phyloP scores from a whole-genome alignment of 2,113 vertebrate genomes.

The Silurus glanis region DNA sequence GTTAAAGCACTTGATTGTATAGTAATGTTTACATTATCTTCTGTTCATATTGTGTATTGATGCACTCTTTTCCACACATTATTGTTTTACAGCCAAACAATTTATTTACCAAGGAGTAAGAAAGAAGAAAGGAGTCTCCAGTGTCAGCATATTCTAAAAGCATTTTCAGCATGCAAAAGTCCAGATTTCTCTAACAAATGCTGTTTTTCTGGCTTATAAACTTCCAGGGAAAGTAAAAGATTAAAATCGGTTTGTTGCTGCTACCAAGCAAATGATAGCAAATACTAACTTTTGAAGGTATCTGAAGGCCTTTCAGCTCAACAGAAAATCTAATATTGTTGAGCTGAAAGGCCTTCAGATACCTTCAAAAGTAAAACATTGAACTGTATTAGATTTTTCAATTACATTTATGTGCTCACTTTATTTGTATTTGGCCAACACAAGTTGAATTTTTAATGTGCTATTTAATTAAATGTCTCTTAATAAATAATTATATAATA shows the following conservation, averaged over 20 bases:
- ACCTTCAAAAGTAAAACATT: neutral
- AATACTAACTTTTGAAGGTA: neutral
- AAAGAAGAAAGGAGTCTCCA: neutral
- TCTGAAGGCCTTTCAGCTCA: neutral
- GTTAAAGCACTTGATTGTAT: no score
- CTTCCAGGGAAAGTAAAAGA: neutral
- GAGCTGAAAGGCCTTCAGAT: neutral
- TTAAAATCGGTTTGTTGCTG: neutral
- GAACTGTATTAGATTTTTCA: neutral
- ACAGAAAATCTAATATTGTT: no score
- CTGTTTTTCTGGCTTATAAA: neutral
- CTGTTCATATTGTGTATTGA: neutral
- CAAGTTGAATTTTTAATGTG: neutral
- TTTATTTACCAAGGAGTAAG: neutral
- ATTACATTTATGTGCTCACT: neutral
- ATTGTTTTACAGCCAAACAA: neutral
- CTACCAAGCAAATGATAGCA: neutral
- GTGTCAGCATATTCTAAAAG: neutral
- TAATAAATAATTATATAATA: no score
- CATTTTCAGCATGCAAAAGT: neutral
- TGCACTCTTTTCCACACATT: neutral
- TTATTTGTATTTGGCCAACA: neutral
- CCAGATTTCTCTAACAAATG: neutral
- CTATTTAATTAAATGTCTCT: no score
- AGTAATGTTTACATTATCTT: no score